phyloP scores from a whole-genome alignment of 2,113 vertebrate genomes.

The Elephas maximus region DNA sequence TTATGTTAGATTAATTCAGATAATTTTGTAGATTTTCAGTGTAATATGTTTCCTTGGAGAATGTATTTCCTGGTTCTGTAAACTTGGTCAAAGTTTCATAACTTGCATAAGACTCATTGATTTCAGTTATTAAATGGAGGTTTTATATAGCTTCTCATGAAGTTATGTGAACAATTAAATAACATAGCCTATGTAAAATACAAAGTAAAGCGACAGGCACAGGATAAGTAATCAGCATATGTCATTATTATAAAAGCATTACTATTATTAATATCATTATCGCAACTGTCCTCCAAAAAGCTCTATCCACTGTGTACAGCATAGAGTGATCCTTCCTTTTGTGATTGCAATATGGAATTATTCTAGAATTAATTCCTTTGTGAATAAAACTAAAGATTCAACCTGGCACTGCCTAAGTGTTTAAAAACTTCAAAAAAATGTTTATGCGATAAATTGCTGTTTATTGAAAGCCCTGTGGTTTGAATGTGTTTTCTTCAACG shows the following conservation, averaged over 20 bases:
- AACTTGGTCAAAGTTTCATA: neutral
- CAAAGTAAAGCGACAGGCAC: neutral
- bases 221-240: neutral
- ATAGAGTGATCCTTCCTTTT: neutral
- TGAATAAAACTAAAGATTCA: neutral
- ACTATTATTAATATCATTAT: neutral
- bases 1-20: neutral
- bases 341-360: neutral
- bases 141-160: neutral
- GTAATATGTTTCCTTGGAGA: neutral
- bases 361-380: neutral
- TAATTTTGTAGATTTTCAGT: neutral
- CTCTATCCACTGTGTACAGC: neutral
- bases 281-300: neutral
- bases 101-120: neutral
- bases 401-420: neutral
- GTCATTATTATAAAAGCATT: neutral
- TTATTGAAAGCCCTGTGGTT: neutral
- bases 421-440: neutral
- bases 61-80: neutral
- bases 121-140: neutral
- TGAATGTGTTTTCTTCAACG: neutral
- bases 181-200: neutral
- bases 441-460: slow-evolving; percentile 11
- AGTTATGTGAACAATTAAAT: neutral